These are phyloP conservation scores for Centroberyx gerrardi DNA, from an alignment of 2,797 vertebrate genomes.

Conservation along the genomic window DNA sequence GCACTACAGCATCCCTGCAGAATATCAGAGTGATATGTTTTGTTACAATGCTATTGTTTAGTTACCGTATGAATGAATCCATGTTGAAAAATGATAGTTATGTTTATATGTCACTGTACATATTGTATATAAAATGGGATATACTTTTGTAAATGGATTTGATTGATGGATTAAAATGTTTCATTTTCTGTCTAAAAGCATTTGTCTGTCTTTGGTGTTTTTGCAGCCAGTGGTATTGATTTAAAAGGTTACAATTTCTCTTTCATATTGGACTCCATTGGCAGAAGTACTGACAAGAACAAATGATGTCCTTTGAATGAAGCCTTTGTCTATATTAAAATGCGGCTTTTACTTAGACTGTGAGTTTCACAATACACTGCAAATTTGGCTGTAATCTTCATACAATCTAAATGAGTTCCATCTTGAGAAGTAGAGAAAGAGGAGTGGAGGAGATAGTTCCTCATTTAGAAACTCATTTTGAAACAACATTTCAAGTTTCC, in stretches of 20 bases:
- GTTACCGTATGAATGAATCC: conserved; percentile 78
- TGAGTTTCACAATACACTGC: conserved; percentile 64
- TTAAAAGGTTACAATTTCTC: conserved; percentile 60
- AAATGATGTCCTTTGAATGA: conserved; percentile 63
- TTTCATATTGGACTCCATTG: conserved; percentile 63
- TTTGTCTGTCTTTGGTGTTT: conserved; percentile 65
- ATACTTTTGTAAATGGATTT: conserved; percentile 89
- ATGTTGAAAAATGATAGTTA: conserved; percentile 80
- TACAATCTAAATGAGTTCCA: conserved; percentile 73
- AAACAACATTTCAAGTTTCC: conserved; percentile 70
- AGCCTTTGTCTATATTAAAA: conserved; percentile 73
- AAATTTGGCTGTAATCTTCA: conserved; percentile 59
- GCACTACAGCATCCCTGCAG: conserved; percentile 84
- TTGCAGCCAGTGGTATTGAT: conserved; percentile 64
- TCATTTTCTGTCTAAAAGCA: conserved; percentile 79
- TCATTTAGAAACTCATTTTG: conserved; percentile 76
- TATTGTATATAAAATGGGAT: conserved; percentile 90
- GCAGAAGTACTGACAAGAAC: conserved; percentile 72
- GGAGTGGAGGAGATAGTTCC: conserved; percentile 58
- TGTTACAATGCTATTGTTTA: conserved; percentile 79
- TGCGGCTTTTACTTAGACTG: conserved; percentile 51
- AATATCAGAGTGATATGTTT: conserved; percentile 79
- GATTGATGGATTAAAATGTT: conserved; percentile 87
- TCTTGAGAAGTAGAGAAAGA: conserved; percentile 51
- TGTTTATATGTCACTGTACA: conserved; percentile 86